Evolutionary conservation across 1,140 invertebrate species (phyloP), one percentile per base, ranked within the genome.

Genomic region (Penaeus japonicus): DNA sequence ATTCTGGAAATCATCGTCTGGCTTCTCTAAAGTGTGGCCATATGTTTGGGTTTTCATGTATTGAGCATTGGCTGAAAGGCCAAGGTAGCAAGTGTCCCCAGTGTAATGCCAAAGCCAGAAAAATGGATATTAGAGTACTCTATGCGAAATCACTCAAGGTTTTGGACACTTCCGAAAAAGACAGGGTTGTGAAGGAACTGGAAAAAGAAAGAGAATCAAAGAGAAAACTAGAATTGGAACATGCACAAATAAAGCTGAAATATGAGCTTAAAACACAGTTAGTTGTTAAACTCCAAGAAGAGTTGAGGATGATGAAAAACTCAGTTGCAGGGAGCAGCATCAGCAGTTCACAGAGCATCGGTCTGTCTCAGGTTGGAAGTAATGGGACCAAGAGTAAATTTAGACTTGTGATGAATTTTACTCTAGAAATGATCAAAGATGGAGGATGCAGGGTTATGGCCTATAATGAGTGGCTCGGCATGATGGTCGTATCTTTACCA

Each of bases 11-110:
- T 1, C 98, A 98, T 93, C 94, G 97, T 77, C 92, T 98, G 2
- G 95, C 95, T 12, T 95, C 96, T 18, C 93, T 99, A 18, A 95
- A 95, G 91, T 99, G 98, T 93, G 98, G 98, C 0, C 98, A 99
- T 93, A 92, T 98, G 1, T 99, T 98, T 93, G 97, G 97, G 0
- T 92, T 95, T 12, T 94, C 94, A 75, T 99, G 98, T 92, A 96
- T 98, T 30, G 93, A 95, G 55, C 94, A 95, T 75, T 98, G 97
- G 97, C 92, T 99, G 1, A 92, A 92, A 77, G 90, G 90, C 4
- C 70, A 91, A 65, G 70, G 75, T 54, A 53, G 54, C 30, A 85
- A 77, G 27, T 99, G 98, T 92, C 98, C 98, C 0, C 96, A 96
- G 77, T 99, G 98, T 92, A 98, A 98, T 92, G 94, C 94, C 35